A percentile compares a stretch with the other conserved stretches of the same genome.
These are phyloP conservation scores for Schizopygopsis pylzovi DNA, from an alignment of 2,797 vertebrate genomes.

Conservation along the genomic window DNA sequence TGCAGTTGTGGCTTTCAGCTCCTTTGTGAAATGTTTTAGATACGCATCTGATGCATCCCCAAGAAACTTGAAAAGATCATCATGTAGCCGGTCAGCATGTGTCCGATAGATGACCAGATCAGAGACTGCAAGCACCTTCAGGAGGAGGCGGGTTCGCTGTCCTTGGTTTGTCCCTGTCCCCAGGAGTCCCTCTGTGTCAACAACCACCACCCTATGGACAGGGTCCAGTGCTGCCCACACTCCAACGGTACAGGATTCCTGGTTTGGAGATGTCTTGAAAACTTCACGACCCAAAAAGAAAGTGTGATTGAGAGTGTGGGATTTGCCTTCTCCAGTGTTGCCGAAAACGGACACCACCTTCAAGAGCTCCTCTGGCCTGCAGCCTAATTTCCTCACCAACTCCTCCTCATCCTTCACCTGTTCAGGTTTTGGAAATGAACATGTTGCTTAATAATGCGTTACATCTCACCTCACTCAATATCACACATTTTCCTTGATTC, in stretches of 20 bases:
- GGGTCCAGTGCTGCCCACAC: slow-evolving; percentile 98
- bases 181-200: slow-evolving; percentile 96
- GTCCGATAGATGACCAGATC: slow-evolving; percentile 98
- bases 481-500: neutral
- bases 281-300: slow-evolving; percentile 97
- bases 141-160: slow-evolving; percentile 93
- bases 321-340: slow-evolving; percentile 98
- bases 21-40: slow-evolving; percentile 95
- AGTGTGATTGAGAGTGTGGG: slow-evolving; percentile 98
- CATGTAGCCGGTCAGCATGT: slow-evolving; percentile 95
- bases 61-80: slow-evolving; percentile 98
- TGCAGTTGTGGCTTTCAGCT: slow-evolving; percentile 95
- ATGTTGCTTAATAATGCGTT: neutral
- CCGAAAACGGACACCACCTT: slow-evolving; percentile 99
- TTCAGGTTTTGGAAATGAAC: neutral
- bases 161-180: slow-evolving; percentile 94
- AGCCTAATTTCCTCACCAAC: slow-evolving; percentile 90
- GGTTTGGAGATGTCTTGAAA: slow-evolving; percentile 95
- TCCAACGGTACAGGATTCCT: slow-evolving; percentile 97
- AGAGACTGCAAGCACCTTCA: slow-evolving; percentile 97
- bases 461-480: neutral
- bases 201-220: slow-evolving; percentile 89
- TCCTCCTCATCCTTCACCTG: slow-evolving; percentile 93
- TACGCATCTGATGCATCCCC: slow-evolving; percentile 99
- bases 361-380: slow-evolving; percentile 90